Percentiles rank a stretch among this genome's conserved stretches.
These are phyloP conservation scores for Buathra laborator DNA, from an alignment of 2,888 invertebrate species.

Conservation along the genomic window DNA sequence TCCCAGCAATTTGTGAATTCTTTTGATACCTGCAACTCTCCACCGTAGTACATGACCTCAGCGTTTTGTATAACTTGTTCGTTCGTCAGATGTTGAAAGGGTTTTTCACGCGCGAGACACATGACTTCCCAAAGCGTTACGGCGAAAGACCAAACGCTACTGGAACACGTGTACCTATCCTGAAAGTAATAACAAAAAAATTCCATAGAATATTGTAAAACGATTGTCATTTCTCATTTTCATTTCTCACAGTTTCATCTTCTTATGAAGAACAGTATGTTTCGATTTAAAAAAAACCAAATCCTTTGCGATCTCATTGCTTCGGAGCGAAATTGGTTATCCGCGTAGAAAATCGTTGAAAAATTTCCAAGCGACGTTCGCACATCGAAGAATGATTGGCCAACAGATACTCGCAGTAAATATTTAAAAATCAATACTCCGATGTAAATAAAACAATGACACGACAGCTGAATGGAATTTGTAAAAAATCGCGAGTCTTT, in stretches of 20 bases:
- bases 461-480: background rate
- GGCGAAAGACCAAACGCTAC: conserved; percentile 89
- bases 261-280: too few relatives aligned
- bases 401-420: too few relatives aligned
- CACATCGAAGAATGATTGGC: too few relatives aligned
- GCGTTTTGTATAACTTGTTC: conserved; percentile 89
- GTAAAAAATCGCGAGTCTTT: background rate
- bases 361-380: too few relatives aligned
- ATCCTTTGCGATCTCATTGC: too few relatives aligned
- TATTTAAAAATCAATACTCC: too few relatives aligned
- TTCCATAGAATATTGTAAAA: background rate
- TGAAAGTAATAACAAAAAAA: conserved; percentile 79
- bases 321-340: too few relatives aligned
- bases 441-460: too few relatives aligned
- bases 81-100: conserved; percentile 87
- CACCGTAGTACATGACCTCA: conserved; percentile 89
- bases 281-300: too few relatives aligned
- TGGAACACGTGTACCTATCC: conserved; percentile 89
- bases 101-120: conserved; percentile 87
- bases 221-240: background rate
- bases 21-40: conserved; percentile 87
- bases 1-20: background rate
- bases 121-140: conserved; percentile 89
- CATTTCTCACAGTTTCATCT: too few relatives aligned
- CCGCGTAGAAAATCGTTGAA: too few relatives aligned